A percentile compares a stretch with the other conserved stretches of the same genome.
phyloP scores from a whole-genome alignment of 2,888 invertebrate species.

The Luperina nickerlii region DNA sequence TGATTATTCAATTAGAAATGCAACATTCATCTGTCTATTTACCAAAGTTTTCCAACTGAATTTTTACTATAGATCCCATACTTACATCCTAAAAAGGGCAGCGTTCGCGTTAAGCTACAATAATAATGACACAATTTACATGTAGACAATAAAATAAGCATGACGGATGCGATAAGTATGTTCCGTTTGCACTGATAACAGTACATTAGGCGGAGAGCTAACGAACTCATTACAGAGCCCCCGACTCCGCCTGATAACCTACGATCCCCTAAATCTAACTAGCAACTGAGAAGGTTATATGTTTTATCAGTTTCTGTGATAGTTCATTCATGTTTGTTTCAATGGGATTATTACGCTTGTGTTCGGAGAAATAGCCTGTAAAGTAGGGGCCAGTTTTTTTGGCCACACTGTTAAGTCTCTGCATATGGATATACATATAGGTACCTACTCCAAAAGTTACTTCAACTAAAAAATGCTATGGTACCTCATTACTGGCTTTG shows the following conservation, averaged over 20 bases:
- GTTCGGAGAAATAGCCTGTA: not conserved
- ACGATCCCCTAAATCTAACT: conserved; percentile 73
- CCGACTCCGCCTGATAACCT: conserved; percentile 76
- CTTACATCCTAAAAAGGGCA: conserved; percentile 34
- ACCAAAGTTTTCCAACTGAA: not conserved
- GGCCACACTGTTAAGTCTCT: not conserved
- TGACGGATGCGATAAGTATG: conserved; percentile 85
- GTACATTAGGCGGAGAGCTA: conserved; percentile 83
- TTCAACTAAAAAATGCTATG: not conserved
- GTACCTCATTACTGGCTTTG: not conserved
- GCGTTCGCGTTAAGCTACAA: conserved; percentile 60
- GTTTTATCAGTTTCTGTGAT: conserved; percentile 23
- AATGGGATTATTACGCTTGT: conserved; percentile 18
- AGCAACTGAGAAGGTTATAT: conserved; percentile 57
- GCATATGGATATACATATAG: not conserved
- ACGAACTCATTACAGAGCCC: conserved; percentile 79
- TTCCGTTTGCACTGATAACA: conserved; percentile 85
- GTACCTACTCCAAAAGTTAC: not conserved
- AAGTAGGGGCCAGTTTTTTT: not conserved
- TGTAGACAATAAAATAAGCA: conserved; percentile 60
- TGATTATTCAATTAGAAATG: not conserved
- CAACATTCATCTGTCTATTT: not conserved
- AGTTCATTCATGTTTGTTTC: conserved; percentile 44
- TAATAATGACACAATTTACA: conserved; percentile 68
- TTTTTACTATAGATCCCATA: conserved; percentile 6